Base-by-base conservation (phyloP, 2,888 invertebrate species). In the Caenorhabditis doughertyi region DNA sequence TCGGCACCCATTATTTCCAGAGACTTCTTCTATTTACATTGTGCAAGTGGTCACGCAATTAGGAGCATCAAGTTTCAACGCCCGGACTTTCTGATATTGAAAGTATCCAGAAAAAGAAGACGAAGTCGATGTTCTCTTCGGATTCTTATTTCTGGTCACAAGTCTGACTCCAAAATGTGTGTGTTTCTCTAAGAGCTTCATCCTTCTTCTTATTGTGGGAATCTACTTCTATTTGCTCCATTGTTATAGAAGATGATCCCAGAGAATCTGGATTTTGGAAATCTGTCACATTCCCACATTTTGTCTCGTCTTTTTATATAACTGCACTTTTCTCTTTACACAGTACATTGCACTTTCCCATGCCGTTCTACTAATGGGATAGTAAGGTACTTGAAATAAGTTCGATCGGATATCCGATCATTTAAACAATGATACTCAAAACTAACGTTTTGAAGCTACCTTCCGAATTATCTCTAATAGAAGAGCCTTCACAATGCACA, bases 31-130 rank as follows among this genome's bases (percentile, higher is more conserved):
- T 76, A 39, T 76, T 76, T 76, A 60, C 76, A 76, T 76, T 76
- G 67, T 51, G 67, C 47, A 68, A 67, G 67, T 74, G 67, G 74
- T 74, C 76, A 76, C 76, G 76, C 76, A 76, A 76, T 76, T 76
- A 76, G 68, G 76, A 16, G 76, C 76, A 76, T 76, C 67, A 39
- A 76, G 65, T 76, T 76, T 76, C 76, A 67, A 25, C 11, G 49
- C 73, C n/a, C 44, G 62, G 62, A 60, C 68, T 23, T 21, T 42
- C 42, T 18, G 16, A 25, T 60, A 32, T 25, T 39, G 70, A 53
- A 39, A 53, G 47, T 44, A 73, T 64, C 73, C 73, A 64, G 65
- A 39, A 58, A 23, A 11, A 56, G 39, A 39, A 39, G 55, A 49
- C 53, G 56, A 58, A 18, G 47, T 47, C 73, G 56, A 64, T 73